Percentiles rank a stretch among this genome's conserved stretches.
These are phyloP conservation scores for Myocastor coypus DNA, from an alignment of 2,113 vertebrate species.

Conservation along the genomic window DNA sequence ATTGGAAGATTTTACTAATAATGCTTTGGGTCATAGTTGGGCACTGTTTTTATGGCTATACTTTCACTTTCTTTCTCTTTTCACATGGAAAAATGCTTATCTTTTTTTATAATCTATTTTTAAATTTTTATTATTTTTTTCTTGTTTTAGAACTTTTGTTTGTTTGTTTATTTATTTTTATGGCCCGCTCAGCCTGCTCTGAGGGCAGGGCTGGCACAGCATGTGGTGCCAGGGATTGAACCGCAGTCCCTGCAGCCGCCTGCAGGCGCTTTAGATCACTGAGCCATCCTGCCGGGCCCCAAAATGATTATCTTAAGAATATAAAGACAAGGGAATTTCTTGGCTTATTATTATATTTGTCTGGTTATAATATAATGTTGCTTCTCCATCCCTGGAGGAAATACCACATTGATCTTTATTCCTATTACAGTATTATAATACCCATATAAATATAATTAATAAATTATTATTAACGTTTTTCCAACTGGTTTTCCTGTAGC, in stretches of 20 bases:
- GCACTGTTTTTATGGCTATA: background rate
- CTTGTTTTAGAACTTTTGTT: too few relatives aligned
- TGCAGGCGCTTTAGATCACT: too few relatives aligned
- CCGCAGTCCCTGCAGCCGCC: too few relatives aligned
- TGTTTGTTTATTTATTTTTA: too few relatives aligned
- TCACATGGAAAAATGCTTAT: background rate
- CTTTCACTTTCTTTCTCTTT: background rate
- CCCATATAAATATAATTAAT: conserved; percentile 1
- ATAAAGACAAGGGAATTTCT: background rate
- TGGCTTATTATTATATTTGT: background rate
- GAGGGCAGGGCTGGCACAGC: too few relatives aligned
- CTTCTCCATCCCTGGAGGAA: background rate
- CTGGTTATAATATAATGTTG: background rate
- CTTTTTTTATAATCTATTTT: too few relatives aligned
- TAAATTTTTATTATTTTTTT: too few relatives aligned
- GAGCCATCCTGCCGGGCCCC: too few relatives aligned
- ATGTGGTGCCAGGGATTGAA: too few relatives aligned
- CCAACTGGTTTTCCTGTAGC: background rate
- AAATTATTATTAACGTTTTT: background rate
- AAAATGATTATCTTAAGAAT: background rate
- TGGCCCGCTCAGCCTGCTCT: too few relatives aligned
- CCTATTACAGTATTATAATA: background rate
- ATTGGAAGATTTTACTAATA: background rate
- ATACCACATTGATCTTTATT: background rate
- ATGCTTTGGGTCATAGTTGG: background rate